A percentile compares a stretch with the other conserved stretches of the same genome.
Conservation (phyloP, 2,888 invertebrate genomes). For the Andrena marginata region DNA sequence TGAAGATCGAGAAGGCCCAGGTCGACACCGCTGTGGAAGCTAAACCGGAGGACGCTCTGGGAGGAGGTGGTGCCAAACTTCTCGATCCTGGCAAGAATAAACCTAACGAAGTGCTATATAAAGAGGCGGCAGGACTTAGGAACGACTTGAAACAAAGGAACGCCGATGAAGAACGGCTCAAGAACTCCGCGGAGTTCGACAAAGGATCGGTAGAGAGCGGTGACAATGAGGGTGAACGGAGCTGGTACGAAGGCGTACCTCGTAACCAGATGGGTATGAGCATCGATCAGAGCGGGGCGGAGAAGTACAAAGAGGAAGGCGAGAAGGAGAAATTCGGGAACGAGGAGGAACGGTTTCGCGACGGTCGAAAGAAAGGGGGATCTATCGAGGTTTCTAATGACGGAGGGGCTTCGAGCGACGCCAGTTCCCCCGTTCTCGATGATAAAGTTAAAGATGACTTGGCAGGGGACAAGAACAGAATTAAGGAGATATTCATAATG, state of each 20-base stretch:
- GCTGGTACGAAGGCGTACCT: constrained; percentile 21
- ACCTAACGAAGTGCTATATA: constrained; percentile 11
- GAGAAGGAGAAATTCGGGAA: constrained; percentile 4
- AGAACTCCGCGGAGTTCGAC: constrained; percentile 13
- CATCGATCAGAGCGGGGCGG: not conserved
- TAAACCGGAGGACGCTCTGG: not conserved
- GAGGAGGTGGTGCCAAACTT: not conserved
- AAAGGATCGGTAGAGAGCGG: constrained; percentile 32
- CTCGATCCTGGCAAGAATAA: constrained; percentile 9
- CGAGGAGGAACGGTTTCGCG: constrained; percentile 2
- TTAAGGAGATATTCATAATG: constrained; percentile 27
- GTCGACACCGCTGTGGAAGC: not conserved
- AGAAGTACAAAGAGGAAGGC: constrained; percentile 15
- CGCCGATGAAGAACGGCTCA: constrained; percentile 17
- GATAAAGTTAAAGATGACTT: not conserved
- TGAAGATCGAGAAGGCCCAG: constrained; percentile 34
- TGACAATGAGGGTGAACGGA: constrained; percentile 7
- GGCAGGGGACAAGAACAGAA: not conserved
- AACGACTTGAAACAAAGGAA: constrained; percentile 4
- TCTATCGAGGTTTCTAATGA: not conserved
- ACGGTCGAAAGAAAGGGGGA: not conserved
- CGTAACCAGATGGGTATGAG: constrained; percentile 4
- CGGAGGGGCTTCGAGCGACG: not conserved
- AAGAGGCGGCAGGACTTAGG: constrained; percentile 10
- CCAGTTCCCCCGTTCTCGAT: not conserved